These are phyloP conservation scores for Apus apus DNA, from an alignment of 2,113 vertebrate species.

Conservation along the genomic window DNA sequence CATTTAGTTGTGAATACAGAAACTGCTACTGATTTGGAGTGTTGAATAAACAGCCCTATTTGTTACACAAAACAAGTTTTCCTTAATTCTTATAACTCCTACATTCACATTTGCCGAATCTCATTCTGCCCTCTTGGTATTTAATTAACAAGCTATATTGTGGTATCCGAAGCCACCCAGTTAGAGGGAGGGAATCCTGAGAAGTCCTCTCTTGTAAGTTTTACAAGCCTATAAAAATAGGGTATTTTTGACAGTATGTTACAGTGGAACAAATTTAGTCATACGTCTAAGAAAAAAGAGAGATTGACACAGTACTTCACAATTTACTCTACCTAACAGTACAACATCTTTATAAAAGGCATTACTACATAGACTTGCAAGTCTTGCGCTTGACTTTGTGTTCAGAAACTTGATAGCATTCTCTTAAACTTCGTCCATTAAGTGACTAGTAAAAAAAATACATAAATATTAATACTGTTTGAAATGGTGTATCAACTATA, in stretches of 20 bases:
- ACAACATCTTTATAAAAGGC: neutral
- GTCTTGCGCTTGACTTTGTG: neutral
- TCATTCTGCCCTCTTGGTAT: neutral
- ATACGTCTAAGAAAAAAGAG: neutral
- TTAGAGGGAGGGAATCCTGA: neutral
- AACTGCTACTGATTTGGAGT: neutral
- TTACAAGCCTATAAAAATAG: neutral
- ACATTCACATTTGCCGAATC: neutral
- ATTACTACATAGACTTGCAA: neutral
- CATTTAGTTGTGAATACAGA: neutral
- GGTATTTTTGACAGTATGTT: neutral
- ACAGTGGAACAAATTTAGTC: neutral
- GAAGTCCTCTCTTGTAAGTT: neutral
- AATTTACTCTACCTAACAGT: neutral
- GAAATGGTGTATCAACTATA: neutral
- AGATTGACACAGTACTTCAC: neutral
- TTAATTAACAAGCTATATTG: conserved; percentile 1
- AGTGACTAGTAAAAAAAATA: neutral
- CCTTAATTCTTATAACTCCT: neutral
- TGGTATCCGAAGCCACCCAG: neutral
- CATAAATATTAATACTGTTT: neutral
- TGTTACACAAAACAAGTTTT: neutral
- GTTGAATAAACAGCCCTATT: neutral
- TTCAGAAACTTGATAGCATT: neutral
- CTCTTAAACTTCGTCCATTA: neutral